These are phyloP conservation scores for Zaprionus camerounensis DNA, from an alignment of 1,140 invertebrate species.

Conservation along the genomic window DNA sequence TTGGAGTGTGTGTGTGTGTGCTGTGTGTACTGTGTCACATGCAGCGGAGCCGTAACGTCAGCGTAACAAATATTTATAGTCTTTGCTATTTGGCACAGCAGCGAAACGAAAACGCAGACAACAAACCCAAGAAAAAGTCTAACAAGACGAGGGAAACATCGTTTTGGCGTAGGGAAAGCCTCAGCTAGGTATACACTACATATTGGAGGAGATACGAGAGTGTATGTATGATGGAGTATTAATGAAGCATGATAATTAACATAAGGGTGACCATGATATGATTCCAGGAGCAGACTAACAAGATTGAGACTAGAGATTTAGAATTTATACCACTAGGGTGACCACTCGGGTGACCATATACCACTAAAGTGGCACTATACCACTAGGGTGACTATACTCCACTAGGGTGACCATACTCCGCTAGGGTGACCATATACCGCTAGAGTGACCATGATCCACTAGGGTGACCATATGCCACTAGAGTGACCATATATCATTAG, in stretches of 20 bases:
- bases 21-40: slow-evolving; percentile 39
- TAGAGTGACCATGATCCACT: no score
- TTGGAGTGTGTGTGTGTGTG: slow-evolving; percentile 34
- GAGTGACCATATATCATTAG: neutral
- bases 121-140: slow-evolving; percentile 34
- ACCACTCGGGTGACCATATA: no score
- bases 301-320: neutral
- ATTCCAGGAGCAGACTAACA: neutral
- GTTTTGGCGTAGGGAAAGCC: neutral
- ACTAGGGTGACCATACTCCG: neutral
- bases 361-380: no score
- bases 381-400: no score
- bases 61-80: slow-evolving; percentile 82
- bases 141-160: slow-evolving; percentile 13
- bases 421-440: no score
- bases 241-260: no score
- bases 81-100: slow-evolving; percentile 59
- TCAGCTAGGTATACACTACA: neutral
- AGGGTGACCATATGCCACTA: no score
- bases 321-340: no score
- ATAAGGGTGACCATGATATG: neutral
- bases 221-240: neutral
- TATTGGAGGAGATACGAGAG: neutral
- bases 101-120: slow-evolving; percentile 41
- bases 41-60: slow-evolving; percentile 56